Conservation (phyloP, 2,888 invertebrate species). For the Leptinotarsa haldemani region DNA sequence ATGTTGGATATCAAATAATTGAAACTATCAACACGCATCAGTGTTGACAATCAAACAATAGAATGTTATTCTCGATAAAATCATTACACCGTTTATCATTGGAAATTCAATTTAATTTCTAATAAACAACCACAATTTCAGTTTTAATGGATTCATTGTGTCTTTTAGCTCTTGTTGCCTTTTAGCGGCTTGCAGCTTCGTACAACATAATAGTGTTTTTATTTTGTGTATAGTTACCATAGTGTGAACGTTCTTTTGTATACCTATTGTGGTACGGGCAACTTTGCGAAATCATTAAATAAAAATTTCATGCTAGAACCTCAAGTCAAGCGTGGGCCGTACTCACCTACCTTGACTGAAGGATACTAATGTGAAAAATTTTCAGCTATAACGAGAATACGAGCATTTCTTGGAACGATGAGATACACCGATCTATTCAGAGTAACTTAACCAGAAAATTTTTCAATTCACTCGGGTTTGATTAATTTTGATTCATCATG, state of each 20-base stretch:
- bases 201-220: conserved; percentile 43
- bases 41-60: background rate
- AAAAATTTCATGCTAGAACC: conserved; percentile 47
- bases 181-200: conserved; percentile 41
- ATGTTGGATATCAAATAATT: background rate
- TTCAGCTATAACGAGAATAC: conserved; percentile 16
- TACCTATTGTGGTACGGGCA: conserved; percentile 41
- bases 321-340: conserved; percentile 41
- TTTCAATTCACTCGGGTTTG: background rate
- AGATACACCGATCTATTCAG: background rate
- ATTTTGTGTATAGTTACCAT: conserved; percentile 42
- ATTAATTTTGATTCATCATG: too few species aligned
- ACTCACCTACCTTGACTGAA: conserved; percentile 37
- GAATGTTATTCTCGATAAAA: background rate
- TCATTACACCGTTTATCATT: conserved; percentile 25
- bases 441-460: background rate
- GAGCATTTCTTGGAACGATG: background rate
- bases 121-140: conserved; percentile 35
- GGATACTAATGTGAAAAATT: conserved; percentile 28
- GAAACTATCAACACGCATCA: background rate
- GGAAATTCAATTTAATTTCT: conserved; percentile 37
- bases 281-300: conserved; percentile 49
- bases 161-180: conserved; percentile 37
- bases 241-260: conserved; percentile 41
- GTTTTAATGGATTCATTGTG: conserved; percentile 46